Evolutionary conservation across 2,888 invertebrate genomes (phyloP).

Genomic region (Ochlodes sylvanus): DNA sequence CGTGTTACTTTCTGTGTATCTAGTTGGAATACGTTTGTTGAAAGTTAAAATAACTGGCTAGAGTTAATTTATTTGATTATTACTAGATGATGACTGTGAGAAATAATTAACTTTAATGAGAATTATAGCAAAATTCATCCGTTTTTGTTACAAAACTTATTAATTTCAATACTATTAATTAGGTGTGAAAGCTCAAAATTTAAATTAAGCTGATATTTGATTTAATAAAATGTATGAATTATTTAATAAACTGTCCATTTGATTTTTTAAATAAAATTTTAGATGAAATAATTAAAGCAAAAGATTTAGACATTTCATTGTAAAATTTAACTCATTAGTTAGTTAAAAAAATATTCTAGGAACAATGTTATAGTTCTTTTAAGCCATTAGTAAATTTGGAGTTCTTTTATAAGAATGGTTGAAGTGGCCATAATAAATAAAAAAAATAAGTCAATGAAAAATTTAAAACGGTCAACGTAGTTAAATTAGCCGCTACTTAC

Average conservation of each 20-base stretch:
- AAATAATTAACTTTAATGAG: conserved; percentile 22
- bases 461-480: background rate
- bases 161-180: conserved; percentile 38
- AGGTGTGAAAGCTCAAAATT: conserved; percentile 58
- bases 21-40: conserved; percentile 33
- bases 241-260: conserved; percentile 29
- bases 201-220: conserved; percentile 40
- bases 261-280: background rate
- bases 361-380: conserved; percentile 16
- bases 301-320: background rate
- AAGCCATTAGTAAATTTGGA: conserved; percentile 7
- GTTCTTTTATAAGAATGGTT: conserved; percentile 3
- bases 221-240: conserved; percentile 19
- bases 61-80: conserved; percentile 39
- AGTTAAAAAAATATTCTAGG: conserved; percentile 1
- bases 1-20: conserved; percentile 29
- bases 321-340: conserved; percentile 8
- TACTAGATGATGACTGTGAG: conserved; percentile 42
- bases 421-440: background rate
- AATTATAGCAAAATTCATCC: conserved; percentile 21
- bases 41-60: conserved; percentile 12
- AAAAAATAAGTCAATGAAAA: background rate
- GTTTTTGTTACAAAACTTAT: background rate
- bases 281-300: background rate
- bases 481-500: background rate